These are phyloP conservation scores for Eulemur coronatus DNA, from an alignment of 2,797 vertebrate species.

Conservation along the genomic window DNA sequence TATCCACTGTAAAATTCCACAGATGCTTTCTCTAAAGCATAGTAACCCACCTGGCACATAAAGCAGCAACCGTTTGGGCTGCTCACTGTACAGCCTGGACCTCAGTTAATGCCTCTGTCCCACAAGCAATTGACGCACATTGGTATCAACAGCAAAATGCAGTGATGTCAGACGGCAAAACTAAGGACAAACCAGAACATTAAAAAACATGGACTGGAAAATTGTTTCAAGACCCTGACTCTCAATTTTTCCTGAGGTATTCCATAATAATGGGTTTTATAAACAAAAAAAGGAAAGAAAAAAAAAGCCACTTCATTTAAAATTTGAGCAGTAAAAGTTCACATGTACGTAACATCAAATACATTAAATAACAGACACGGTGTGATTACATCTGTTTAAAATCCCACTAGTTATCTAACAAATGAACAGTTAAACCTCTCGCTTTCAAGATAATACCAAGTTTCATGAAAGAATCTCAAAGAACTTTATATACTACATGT, in stretches of 20 bases:
- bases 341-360: background rate
- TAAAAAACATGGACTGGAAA: constrained; percentile 26
- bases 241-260: constrained; percentile 26
- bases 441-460: constrained; percentile 77
- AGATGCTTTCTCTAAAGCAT: constrained; percentile 72
- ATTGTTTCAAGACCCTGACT: constrained; percentile 27
- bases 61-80: constrained; percentile 29
- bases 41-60: constrained; percentile 52
- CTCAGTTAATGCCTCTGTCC: background rate
- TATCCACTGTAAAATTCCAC: constrained; percentile 75
- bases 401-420: constrained; percentile 72
- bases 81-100: background rate
- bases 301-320: constrained; percentile 1
- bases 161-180: background rate
- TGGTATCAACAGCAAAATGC: constrained; percentile 11
- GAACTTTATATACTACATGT: constrained; percentile 69
- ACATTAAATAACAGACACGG: constrained; percentile 63
- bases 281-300: background rate
- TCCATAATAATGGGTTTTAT: constrained; percentile 45
- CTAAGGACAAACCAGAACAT: background rate
- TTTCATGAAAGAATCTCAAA: constrained; percentile 73
- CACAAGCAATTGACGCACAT: background rate
- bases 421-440: constrained; percentile 73
- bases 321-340: constrained; percentile 55
- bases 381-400: constrained; percentile 67